Percentiles rank a stretch among this genome's conserved stretches.
phyloP scores from a whole-genome alignment of 2,113 vertebrate genomes.

The Mormyrus lacerda region DNA sequence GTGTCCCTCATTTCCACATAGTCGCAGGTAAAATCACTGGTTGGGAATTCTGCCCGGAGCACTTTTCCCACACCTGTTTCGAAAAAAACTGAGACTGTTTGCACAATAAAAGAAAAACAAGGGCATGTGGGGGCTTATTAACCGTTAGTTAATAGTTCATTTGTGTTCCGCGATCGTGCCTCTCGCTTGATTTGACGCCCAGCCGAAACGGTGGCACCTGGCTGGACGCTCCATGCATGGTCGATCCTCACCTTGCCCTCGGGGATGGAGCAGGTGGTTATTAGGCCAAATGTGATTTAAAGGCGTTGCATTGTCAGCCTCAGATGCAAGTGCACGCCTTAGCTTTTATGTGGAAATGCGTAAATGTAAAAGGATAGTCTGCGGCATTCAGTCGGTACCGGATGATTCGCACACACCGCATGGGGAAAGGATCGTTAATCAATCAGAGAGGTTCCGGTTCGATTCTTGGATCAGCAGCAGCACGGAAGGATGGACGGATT shows the following conservation, averaged over 20 bases:
- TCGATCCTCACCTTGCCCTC: not conserved
- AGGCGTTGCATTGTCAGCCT: not conserved
- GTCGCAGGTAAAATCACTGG: not conserved
- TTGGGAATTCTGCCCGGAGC: not conserved
- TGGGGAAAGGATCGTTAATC: not conserved
- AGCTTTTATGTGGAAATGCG: not conserved
- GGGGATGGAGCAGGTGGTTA: not conserved
- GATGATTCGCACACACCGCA: not conserved
- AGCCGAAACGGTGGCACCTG: not conserved
- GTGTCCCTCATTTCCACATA: not conserved
- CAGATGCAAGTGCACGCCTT: not conserved
- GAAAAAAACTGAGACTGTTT: not conserved
- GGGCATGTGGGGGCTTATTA: not conserved
- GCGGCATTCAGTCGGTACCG: not conserved
- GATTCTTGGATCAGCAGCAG: not conserved
- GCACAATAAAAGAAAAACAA: not conserved
- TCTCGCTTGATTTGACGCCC: not conserved
- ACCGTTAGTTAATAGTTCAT: not conserved
- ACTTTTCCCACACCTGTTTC: not conserved
- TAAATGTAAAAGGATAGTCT: not conserved
- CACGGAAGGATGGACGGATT: not conserved
- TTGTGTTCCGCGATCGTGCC: not conserved
- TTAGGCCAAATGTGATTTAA: not conserved
- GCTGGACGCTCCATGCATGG: not conserved
- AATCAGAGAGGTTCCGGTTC: not conserved